A percentile compares a stretch with the other conserved stretches of the same genome.
Conservation (phyloP, 2,113 vertebrate genomes). For the Channa maculata region DNA sequence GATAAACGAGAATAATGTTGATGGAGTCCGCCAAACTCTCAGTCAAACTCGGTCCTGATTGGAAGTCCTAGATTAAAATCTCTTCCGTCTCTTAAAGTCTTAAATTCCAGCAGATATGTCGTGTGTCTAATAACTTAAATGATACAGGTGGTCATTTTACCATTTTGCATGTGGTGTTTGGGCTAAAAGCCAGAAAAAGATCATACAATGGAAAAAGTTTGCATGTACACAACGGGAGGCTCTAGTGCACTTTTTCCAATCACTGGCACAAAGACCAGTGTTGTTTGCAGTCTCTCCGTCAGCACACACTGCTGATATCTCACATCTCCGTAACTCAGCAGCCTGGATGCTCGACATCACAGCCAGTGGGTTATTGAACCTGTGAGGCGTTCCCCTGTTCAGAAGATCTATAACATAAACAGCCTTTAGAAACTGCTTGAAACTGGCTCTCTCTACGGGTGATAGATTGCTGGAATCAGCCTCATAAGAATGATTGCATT, state of each 20-base stretch:
- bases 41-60: constrained; percentile 14
- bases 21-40: not conserved
- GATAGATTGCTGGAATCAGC: constrained; percentile 66
- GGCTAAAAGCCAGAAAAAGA: constrained; percentile 5
- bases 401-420: constrained; percentile 63
- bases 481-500: constrained; percentile 73
- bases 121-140: not conserved
- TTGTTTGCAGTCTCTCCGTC: constrained; percentile 36
- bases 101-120: not conserved
- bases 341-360: constrained; percentile 29
- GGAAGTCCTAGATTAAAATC: not conserved
- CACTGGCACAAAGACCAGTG: constrained; percentile 13
- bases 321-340: constrained; percentile 47
- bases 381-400: constrained; percentile 46
- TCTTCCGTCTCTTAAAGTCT: constrained; percentile 1
- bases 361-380: constrained; percentile 61
- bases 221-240: not conserved
- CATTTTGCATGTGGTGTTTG: constrained; percentile 22
- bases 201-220: not conserved
- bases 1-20: constrained; percentile 30
- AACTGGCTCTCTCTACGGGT: constrained; percentile 28
- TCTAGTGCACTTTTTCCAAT: not conserved
- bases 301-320: constrained; percentile 10
- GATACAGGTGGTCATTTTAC: not conserved
- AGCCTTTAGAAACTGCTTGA: constrained; percentile 60